These are phyloP conservation scores for Scaptomyza flava DNA, from an alignment of 2,888 invertebrate species.

Conservation along the genomic window DNA sequence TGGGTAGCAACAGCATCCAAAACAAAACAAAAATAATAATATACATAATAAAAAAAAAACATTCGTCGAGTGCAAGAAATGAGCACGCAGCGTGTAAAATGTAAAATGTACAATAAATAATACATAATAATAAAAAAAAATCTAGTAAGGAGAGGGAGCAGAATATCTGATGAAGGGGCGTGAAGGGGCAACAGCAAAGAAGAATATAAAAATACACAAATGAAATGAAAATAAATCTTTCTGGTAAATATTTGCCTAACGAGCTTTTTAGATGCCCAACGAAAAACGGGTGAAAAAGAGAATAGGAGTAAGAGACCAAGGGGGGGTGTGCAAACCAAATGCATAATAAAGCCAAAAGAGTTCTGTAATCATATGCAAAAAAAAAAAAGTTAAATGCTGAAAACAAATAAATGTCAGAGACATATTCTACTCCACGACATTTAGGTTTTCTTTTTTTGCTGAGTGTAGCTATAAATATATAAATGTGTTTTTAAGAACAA, in stretches of 20 bases:
- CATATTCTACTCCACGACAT: conserved; percentile 3
- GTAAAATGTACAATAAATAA: conserved; percentile 70
- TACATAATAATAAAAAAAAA: conserved; percentile 33
- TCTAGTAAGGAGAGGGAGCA: background rate
- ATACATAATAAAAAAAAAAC: conserved; percentile 6
- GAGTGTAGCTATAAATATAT: background rate
- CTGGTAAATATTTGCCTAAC: conserved; percentile 66
- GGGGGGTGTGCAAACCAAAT: conserved; percentile 25
- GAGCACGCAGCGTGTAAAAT: conserved; percentile 65
- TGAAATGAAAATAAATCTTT: conserved; percentile 66
- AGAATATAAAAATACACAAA: conserved; percentile 35
- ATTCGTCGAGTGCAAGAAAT: conserved; percentile 61
- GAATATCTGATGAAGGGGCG: background rate
- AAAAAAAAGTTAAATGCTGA: conserved; percentile 1
- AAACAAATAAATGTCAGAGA: conserved; percentile 20
- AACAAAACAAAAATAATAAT: conserved; percentile 6
- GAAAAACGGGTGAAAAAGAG: background rate
- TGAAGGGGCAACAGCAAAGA: background rate
- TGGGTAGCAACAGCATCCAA: background rate
- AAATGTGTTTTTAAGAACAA: background rate
- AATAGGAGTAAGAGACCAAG: background rate
- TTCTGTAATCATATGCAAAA: conserved; percentile 28
- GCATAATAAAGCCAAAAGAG: conserved; percentile 30
- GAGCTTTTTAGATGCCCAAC: conserved; percentile 54
- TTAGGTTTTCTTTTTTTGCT: background rate